Evolutionary conservation across 2,797 vertebrate genomes (phyloP), one percentile per base, ranked within the genome.

Genomic region (Sciurus vulgaris): DNA sequence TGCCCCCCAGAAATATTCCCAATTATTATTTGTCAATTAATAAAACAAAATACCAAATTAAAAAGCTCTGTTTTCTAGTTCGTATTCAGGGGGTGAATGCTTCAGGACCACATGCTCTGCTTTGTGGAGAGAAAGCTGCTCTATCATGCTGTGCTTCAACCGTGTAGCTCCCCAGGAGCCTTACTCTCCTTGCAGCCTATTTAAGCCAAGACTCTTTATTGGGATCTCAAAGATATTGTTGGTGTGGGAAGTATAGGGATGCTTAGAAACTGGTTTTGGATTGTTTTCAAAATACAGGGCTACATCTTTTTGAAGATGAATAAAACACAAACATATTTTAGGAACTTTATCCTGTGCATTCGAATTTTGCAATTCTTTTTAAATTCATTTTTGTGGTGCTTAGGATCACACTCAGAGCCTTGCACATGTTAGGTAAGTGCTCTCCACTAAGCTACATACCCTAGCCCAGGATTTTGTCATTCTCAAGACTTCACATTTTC

Each of bases 231-330:
- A 70, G 15, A 51, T 22, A 3, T 67, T n/a, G 49, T 67, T n/a
- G 49, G 24, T 38, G 2, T n/a, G 0, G 49, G 77, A 33, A 84
- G 4, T 33, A 5, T 22, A n/a, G 12, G 54, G 22, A 51, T 14
- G 54, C 20, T 18, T n/a, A 91, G 33, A 70, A 6, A 10, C 20
- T 59, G 7, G 13, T 87, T 91, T 90, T 44, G 44, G 14, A 82
- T 54, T 70, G 1, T 47, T 82, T 38, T 84, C 38, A 92, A 91
- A 87, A 86, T 83, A 4, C 4, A 81, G 28, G 49, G 11, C 51
- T 83, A 59, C 20, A 35, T 56, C 54, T 79, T 95, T 92, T 85
- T 51, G 28, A 96, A 38, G 49, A 69, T 49, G 26, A 94, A 59
- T 83, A 54, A 67, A 69, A 83, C 76, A 79, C 90, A 92, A 93